These are phyloP conservation scores for Drosophila barbarae DNA, from an alignment of 2,888 invertebrate genomes.

Conservation along the genomic window DNA sequence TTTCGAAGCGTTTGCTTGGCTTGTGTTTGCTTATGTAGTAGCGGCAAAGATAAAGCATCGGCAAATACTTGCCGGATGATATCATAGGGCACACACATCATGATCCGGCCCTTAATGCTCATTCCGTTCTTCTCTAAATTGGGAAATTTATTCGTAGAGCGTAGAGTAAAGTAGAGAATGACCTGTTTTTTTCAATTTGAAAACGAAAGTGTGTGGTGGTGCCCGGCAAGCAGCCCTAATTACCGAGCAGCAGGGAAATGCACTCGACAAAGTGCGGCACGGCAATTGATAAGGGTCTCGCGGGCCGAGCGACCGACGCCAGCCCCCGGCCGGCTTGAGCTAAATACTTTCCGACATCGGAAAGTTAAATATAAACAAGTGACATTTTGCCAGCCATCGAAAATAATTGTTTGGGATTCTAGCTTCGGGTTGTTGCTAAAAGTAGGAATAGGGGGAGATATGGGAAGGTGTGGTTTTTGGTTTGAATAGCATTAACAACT, in stretches of 20 bases:
- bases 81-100: slow-evolving; percentile 58
- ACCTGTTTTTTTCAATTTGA: slow-evolving; percentile 60
- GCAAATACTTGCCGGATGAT: slow-evolving; percentile 61
- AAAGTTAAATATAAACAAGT: slow-evolving; percentile 46
- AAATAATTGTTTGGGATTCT: slow-evolving; percentile 28
- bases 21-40: slow-evolving; percentile 36
- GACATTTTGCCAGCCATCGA: slow-evolving; percentile 48
- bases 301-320: neutral
- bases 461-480: neutral
- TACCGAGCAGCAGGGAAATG: slow-evolving; percentile 41
- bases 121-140: slow-evolving; percentile 47
- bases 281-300: slow-evolving; percentile 54
- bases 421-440: neutral
- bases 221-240: slow-evolving; percentile 40
- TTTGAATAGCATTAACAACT: neutral
- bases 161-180: slow-evolving; percentile 25
- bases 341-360: slow-evolving; percentile 26
- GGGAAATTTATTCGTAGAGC: slow-evolving; percentile 19
- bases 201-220: slow-evolving; percentile 36
- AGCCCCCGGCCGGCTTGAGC: slow-evolving; percentile 21
- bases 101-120: neutral
- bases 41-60: slow-evolving; percentile 52
- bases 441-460: neutral
- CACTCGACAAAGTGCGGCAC: slow-evolving; percentile 25
- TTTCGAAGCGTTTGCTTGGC: slow-evolving; percentile 25